A percentile compares a stretch with the other conserved stretches of the same genome.
Conservation (phyloP, 1,140 invertebrate genomes). For the Lepidurus apus region DNA sequence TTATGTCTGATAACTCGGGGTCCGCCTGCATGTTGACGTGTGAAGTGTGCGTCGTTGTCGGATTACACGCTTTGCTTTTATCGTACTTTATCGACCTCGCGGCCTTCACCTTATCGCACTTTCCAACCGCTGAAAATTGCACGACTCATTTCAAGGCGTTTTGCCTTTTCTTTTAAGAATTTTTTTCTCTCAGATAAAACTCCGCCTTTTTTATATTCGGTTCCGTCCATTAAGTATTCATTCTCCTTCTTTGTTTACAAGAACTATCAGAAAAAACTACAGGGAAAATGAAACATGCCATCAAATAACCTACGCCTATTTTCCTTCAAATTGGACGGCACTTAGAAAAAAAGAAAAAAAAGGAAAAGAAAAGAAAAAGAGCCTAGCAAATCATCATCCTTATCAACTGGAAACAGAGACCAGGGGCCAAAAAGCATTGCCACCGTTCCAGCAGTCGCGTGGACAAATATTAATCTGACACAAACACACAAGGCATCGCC, state of each 20-base stretch:
- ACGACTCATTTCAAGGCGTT: background rate
- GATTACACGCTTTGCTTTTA: slow-evolving; percentile 22
- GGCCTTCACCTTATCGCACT: background rate
- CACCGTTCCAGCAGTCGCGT: slow-evolving; percentile 8
- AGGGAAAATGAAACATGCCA: background rate
- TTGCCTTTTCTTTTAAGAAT: background rate
- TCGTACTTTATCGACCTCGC: slow-evolving; percentile 14
- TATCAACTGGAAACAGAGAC: background rate
- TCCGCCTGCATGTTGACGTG: slow-evolving; percentile 20
- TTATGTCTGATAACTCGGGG: slow-evolving; percentile 4
- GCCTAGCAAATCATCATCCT: background rate
- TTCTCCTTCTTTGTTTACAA: background rate
- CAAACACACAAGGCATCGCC: slow-evolving; percentile 10
- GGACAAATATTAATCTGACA: slow-evolving; percentile 22
- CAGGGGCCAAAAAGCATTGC: background rate
- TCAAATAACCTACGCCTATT: slow-evolving; percentile 15
- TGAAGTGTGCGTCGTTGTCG: slow-evolving; percentile 17
- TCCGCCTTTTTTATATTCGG: background rate
- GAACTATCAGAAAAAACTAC: background rate
- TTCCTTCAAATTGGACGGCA: background rate
- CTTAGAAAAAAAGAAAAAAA: background rate
- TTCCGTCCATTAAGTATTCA: background rate
- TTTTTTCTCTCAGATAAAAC: background rate
- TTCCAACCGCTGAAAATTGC: background rate
- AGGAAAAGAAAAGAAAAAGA: background rate